Conservation (phyloP, 2,888 invertebrate genomes). For the Caenorhabditis sp. region DNA sequence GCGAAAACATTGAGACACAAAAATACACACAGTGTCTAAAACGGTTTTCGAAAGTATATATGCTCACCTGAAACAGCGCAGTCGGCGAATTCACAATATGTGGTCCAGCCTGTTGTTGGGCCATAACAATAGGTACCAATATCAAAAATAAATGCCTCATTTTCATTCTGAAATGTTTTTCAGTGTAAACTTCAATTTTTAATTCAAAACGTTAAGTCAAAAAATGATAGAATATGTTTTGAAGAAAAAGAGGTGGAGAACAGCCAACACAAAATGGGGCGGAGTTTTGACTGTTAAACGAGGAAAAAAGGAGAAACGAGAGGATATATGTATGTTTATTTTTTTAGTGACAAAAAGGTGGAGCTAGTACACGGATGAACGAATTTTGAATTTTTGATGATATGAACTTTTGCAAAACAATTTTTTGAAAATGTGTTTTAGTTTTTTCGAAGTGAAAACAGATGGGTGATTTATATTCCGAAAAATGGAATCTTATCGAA, state of each 20-base stretch:
- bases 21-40: too few species aligned
- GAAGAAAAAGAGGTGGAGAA: background rate
- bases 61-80: slow-evolving; percentile 46
- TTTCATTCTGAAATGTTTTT: slow-evolving; percentile 5
- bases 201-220: background rate
- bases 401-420: too few species aligned
- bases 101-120: slow-evolving; percentile 22
- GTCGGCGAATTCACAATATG: slow-evolving; percentile 48
- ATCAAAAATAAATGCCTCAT: background rate
- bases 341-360: too few species aligned
- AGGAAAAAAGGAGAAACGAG: background rate
- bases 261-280: background rate
- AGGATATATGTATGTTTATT: background rate
- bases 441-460: background rate
- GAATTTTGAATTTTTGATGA: too few species aligned
- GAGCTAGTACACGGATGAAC: too few species aligned
- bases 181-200: background rate
- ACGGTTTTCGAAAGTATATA: too few species aligned
- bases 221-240: too few species aligned
- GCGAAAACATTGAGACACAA: too few species aligned
- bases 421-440: too few species aligned
- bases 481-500: too few species aligned
- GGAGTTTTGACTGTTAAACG: background rate
- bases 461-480: background rate
- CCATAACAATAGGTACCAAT: background rate